phyloP scores from a whole-genome alignment of 2,888 invertebrate genomes.

The Cremastinae sp. region DNA sequence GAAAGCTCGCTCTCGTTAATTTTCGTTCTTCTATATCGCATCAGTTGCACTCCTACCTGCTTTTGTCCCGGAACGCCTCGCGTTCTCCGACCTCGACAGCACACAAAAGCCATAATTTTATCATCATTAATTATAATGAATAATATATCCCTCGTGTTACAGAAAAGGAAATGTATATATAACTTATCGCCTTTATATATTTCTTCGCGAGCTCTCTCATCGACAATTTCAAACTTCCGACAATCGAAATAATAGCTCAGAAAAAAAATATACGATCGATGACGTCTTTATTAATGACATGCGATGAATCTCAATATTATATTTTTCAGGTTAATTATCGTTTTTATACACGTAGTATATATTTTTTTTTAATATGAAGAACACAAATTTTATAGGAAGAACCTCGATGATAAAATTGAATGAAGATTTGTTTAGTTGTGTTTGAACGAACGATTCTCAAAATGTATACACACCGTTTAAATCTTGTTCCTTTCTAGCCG shows the following conservation, averaged over 20 bases:
- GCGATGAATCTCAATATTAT: no score
- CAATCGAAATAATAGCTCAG: slow-evolving; percentile 11
- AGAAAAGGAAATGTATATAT: slow-evolving; percentile 10
- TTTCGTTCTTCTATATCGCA: slow-evolving; percentile 36
- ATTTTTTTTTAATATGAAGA: not conserved
- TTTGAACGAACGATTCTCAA: not conserved
- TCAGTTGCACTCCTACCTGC: slow-evolving; percentile 27
- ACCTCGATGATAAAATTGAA: not conserved
- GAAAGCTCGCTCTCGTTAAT: slow-evolving; percentile 46
- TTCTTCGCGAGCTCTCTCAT: not conserved
- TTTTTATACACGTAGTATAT: not conserved
- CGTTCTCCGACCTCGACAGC: not conserved
- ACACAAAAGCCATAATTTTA: slow-evolving; percentile 32
- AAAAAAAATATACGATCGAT: not conserved
- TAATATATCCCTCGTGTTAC: slow-evolving; percentile 1
- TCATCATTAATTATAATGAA: slow-evolving; percentile 48
- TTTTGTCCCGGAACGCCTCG: slow-evolving; percentile 2
- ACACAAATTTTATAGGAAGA: not conserved
- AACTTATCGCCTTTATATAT: slow-evolving; percentile 5
- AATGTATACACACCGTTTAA: slow-evolving; percentile 1
- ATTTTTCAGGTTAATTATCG: not conserved
- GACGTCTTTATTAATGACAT: slow-evolving; percentile 18
- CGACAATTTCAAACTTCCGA: slow-evolving; percentile 7
- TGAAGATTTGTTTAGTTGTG: not conserved
- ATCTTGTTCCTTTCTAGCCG: slow-evolving; percentile 7